These are phyloP conservation scores for Coronaproctus castanopsis DNA, from an alignment of 2,888 invertebrate species.

Conservation along the genomic window DNA sequence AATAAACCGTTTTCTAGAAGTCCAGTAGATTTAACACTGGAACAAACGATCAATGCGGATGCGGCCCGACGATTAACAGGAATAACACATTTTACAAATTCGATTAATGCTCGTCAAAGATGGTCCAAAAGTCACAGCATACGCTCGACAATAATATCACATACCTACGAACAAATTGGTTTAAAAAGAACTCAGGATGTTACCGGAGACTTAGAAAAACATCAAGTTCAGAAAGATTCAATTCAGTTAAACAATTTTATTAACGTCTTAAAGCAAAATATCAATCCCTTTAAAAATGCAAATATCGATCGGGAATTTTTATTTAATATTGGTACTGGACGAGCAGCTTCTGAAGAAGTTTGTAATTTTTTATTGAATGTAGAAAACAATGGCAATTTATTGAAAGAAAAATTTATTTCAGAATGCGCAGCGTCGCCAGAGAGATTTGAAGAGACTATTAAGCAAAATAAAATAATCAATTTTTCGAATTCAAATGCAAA, in stretches of 20 bases:
- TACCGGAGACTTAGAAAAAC: conserved; percentile 1
- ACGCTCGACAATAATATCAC: conserved; percentile 17
- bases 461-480: conserved; percentile 1
- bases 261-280: not conserved
- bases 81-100: conserved; percentile 18
- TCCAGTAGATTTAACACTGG: conserved; percentile 18
- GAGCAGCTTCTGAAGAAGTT: not conserved
- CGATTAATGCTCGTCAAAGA: conserved; percentile 19
- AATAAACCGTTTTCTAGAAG: conserved; percentile 18
- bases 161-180: conserved; percentile 11
- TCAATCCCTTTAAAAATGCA: conserved; percentile 7
- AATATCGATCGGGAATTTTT: not conserved
- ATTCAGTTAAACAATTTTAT: not conserved
- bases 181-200: not conserved
- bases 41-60: conserved; percentile 19
- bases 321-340: conserved; percentile 2
- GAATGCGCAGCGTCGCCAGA: conserved; percentile 1
- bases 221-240: not conserved
- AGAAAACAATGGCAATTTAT: not conserved
- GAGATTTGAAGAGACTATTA: conserved; percentile 4
- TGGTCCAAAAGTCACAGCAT: conserved; percentile 16
- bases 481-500: not conserved
- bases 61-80: conserved; percentile 21
- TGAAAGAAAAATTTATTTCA: conserved; percentile 1
- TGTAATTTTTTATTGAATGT: conserved; percentile 6